Conservation (phyloP, 2,888 invertebrate species). For the Scrobipalpa atriplicella region DNA sequence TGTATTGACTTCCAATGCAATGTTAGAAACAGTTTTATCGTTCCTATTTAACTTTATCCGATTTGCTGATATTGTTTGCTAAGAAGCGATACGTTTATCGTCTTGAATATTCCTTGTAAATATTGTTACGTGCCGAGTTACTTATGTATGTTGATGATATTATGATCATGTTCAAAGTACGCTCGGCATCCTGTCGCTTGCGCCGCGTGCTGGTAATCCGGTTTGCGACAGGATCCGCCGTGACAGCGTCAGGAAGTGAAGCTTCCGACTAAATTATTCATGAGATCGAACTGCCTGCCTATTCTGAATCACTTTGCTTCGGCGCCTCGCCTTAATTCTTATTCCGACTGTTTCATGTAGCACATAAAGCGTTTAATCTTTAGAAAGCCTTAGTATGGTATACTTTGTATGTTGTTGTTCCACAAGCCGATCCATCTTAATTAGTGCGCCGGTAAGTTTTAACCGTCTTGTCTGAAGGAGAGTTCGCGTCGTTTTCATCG, state of each 20-base stretch:
- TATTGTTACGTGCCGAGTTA: background rate
- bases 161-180: background rate
- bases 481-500: background rate
- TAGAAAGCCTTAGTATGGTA: background rate
- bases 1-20: background rate
- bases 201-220: constrained; percentile 32
- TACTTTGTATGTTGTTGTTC: constrained; percentile 1
- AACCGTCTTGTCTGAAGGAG: background rate
- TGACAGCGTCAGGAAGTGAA: constrained; percentile 31
- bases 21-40: background rate
- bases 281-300: constrained; percentile 39
- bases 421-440: background rate
- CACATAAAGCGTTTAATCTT: constrained; percentile 13
- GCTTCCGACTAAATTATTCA: constrained; percentile 41
- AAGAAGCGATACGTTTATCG: background rate
- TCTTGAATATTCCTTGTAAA: background rate
- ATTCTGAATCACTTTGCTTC: constrained; percentile 24
- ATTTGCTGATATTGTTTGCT: background rate
- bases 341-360: constrained; percentile 5
- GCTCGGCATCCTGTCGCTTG: constrained; percentile 16
- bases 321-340: constrained; percentile 17
- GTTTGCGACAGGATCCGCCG: constrained; percentile 31
- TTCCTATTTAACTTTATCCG: background rate
- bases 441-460: constrained; percentile 15
- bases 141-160: background rate